Evolutionary conservation across 1,140 invertebrate species (phyloP).

Genomic region (Ephestia elutella): DNA sequence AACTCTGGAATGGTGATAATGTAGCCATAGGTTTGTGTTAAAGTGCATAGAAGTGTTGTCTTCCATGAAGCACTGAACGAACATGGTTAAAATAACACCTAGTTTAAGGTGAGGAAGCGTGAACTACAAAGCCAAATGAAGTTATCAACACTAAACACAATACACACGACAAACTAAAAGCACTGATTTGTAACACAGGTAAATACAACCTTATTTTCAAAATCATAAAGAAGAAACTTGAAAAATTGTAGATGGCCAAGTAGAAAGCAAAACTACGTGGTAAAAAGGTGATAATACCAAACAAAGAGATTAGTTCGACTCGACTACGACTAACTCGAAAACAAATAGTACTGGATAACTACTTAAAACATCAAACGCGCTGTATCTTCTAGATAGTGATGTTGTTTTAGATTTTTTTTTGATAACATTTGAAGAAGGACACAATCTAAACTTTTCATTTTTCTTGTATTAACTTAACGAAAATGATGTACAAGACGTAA

Average conservation of each 20-base stretch:
- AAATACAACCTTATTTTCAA: neutral
- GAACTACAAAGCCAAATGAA: conserved; percentile 26
- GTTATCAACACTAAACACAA: conserved; percentile 37
- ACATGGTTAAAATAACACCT: too few relatives aligned
- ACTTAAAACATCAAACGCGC: neutral
- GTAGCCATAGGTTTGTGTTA: too few relatives aligned
- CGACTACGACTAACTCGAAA: neutral
- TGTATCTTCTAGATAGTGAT: neutral
- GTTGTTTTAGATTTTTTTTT: neutral
- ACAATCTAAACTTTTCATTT: too few relatives aligned
- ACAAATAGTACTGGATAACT: neutral
- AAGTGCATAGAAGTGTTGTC: too few relatives aligned
- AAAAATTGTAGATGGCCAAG: neutral
- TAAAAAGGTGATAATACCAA: conserved; percentile 1
- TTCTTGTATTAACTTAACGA: too few relatives aligned
- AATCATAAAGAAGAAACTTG: neutral
- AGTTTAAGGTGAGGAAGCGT: conserved; percentile 16
- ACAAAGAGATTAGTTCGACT: neutral
- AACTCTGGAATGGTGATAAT: too few relatives aligned
- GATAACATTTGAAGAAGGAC: neutral
- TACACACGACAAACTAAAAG: conserved; percentile 9
- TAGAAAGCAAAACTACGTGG: neutral
- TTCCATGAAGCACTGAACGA: too few relatives aligned
- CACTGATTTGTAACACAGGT: neutral
- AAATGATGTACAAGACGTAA: too few relatives aligned